Base-by-base conservation (phyloP, 2,113 vertebrate species). In the Callospermophilus lateralis region DNA sequence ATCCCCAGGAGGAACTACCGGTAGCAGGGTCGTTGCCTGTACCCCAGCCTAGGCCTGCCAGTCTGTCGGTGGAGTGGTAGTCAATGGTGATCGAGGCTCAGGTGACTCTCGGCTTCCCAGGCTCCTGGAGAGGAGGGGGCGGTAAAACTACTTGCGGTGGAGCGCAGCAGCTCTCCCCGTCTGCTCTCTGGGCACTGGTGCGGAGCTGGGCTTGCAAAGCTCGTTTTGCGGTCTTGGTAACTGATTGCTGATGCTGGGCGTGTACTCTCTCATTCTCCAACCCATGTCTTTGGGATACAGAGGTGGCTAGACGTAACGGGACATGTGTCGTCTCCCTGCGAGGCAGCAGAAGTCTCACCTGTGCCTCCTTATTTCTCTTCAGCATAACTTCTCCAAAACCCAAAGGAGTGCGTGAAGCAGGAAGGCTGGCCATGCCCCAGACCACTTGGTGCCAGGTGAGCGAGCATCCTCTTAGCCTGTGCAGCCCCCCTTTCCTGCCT, bases 41-140 rank as follows among this genome's bases (percentile, higher is more conserved):
- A 63, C 24, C 24, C 9, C 24, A 28, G 24, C 61, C 61, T 63
- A 9, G 61, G 61, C 24, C 6, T 8, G 6, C 22, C 24, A 63
- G 24, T 26, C 61, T 10, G 61, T 63, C 48, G 42, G 22, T n/a
- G 9, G 1, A 2, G 3, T 2, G 6, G 26, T 15, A 15, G 15
- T 8, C 10, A 0, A 48, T 0, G 8, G 37, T 26, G 0, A 13
- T 1, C 0, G 32, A 15, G 0, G 70, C n/a, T 4, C 37, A 32
- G 79, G 39, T 22, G n/a, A n/a, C n/a, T n/a, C n/a, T n/a, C n/a
- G n/a, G 15, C 58, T 45, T 77, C 32, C 13, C 79, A 22, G 32
- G 61, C 22, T 90, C 61, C 61, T 84, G 77, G 79, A 77, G 30
- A 58, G 79, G 10, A 48, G 24, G 61, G 45, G 24, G 58, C 3